phyloP scores from a whole-genome alignment of 2,888 invertebrate species.

The Agrotis ipsilon region DNA sequence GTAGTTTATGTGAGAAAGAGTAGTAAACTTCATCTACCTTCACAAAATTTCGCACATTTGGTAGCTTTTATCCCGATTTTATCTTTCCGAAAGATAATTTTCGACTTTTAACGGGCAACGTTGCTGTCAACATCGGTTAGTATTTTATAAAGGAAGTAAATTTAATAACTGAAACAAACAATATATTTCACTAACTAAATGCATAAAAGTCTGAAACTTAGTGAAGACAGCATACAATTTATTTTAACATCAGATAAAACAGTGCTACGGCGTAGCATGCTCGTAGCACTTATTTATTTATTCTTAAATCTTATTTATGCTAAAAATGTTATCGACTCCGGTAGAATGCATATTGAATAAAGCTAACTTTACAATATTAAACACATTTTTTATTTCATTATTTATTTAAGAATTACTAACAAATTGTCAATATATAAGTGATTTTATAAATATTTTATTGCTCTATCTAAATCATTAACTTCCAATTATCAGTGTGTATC shows the following conservation, averaged over 20 bases:
- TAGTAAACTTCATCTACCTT: too few relatives aligned
- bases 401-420: neutral
- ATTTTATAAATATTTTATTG: neutral
- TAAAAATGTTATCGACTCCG: slow-evolving; percentile 9
- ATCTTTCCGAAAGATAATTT: too few relatives aligned
- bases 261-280: slow-evolving; percentile 40
- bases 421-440: neutral
- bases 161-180: too few relatives aligned
- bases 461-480: neutral
- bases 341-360: neutral
- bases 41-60: too few relatives aligned
- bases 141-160: too few relatives aligned
- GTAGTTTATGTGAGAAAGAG: too few relatives aligned
- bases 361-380: neutral
- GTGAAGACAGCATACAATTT: slow-evolving; percentile 9
- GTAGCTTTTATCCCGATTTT: too few relatives aligned
- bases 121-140: too few relatives aligned
- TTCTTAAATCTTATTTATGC: slow-evolving; percentile 15
- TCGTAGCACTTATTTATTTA: slow-evolving; percentile 29
- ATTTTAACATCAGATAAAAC: slow-evolving; percentile 7
- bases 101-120: too few relatives aligned
- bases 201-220: slow-evolving; percentile 12
- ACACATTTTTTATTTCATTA: neutral
- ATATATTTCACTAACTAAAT: too few relatives aligned
- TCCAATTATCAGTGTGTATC: neutral